Conservation (phyloP, 2,888 invertebrate genomes). For the Lagria hirta region DNA sequence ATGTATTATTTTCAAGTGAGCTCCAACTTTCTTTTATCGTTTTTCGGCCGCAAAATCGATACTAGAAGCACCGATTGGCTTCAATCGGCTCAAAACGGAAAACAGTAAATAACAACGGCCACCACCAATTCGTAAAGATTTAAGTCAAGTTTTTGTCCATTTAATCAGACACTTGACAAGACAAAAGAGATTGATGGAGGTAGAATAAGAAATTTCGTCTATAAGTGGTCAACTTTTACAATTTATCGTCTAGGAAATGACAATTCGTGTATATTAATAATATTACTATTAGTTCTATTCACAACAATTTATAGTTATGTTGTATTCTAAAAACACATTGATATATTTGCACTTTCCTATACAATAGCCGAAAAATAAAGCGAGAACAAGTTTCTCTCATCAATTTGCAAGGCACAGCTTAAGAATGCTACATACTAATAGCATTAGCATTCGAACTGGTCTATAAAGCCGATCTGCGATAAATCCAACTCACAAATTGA, state of each 20-base stretch:
- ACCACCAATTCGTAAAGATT: slow-evolving; percentile 42
- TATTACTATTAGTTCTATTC: too few species aligned
- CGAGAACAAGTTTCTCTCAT: too few species aligned
- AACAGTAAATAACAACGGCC: slow-evolving; percentile 47
- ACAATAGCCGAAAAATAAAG: too few species aligned
- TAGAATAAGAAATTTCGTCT: slow-evolving; percentile 8
- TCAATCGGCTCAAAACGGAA: slow-evolving; percentile 44
- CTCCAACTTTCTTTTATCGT: slow-evolving; percentile 34
- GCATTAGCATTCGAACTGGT: slow-evolving; percentile 42
- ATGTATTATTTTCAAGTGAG: slow-evolving; percentile 30
- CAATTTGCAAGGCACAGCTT: slow-evolving; percentile 35
- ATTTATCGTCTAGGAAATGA: slow-evolving; percentile 6
- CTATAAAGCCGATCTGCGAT: slow-evolving; percentile 43
- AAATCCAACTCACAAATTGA: slow-evolving; percentile 46
- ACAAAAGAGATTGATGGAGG: slow-evolving; percentile 8
- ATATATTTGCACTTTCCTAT: too few species aligned
- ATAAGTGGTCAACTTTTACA: slow-evolving; percentile 11
- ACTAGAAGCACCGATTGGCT: slow-evolving; percentile 48
- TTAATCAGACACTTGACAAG: slow-evolving; percentile 36
- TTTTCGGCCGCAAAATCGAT: slow-evolving; percentile 41
- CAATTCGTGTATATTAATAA: too few species aligned
- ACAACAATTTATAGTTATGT: too few species aligned
- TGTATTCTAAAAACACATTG: too few species aligned
- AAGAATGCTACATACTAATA: slow-evolving; percentile 42
- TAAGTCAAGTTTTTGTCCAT: slow-evolving; percentile 38